Conservation (phyloP, 2,113 vertebrate genomes). For the Pogonocichla stellata region DNA sequence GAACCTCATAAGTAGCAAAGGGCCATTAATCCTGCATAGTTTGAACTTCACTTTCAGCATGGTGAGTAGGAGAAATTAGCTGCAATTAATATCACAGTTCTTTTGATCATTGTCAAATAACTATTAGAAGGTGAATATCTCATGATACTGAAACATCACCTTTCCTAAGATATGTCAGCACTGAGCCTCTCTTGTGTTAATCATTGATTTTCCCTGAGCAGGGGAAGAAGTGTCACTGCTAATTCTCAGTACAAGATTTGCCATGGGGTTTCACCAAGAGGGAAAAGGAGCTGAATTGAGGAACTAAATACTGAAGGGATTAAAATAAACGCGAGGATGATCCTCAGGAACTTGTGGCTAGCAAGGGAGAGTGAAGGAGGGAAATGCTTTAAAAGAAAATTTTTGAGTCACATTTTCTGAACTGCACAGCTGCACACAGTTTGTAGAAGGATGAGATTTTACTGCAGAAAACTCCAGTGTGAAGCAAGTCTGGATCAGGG, state of each 20-base stretch:
- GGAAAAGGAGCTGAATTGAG: neutral
- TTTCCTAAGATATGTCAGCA: neutral
- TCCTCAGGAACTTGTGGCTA: neutral
- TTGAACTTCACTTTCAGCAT: neutral
- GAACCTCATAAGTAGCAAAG: neutral
- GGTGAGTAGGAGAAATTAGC: neutral
- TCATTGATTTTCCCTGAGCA: neutral
- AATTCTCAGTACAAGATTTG: neutral
- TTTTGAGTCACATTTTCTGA: neutral
- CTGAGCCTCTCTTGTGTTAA: neutral
- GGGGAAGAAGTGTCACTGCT: accelerated
- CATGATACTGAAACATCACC: neutral
- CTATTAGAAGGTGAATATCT: neutral
- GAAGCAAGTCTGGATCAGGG: neutral
- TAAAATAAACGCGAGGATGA: neutral
- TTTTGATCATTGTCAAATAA: neutral
- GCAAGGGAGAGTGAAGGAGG: neutral
- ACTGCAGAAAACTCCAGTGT: neutral
- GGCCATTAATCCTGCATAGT: neutral
- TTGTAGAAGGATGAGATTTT: neutral
- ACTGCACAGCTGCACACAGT: neutral
- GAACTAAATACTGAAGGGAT: neutral
- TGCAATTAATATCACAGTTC: neutral
- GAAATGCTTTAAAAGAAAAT: neutral
- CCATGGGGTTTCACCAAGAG: neutral